Evolutionary conservation across 2,797 vertebrate species (phyloP).

Genomic region (Delichon dasypus): DNA sequence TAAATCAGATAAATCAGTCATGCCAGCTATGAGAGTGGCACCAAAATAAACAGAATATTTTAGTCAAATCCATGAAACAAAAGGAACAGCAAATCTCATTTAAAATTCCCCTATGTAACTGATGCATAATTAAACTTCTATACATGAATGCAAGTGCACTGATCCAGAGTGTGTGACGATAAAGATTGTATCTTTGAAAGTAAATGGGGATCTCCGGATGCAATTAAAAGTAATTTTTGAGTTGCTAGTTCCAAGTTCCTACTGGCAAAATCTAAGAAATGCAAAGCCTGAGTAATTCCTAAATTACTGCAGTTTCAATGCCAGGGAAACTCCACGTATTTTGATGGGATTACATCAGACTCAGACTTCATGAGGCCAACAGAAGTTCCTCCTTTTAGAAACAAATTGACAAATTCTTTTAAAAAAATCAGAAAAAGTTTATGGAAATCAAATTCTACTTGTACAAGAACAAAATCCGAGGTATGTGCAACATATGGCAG

Average conservation of each 20-base stretch:
- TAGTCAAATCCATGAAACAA: slow-evolving; percentile 45
- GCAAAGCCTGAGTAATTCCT: slow-evolving; percentile 28
- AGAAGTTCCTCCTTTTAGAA: not conserved
- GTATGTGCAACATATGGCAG: not conserved
- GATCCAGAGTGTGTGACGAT: not conserved
- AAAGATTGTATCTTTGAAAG: slow-evolving; percentile 49
- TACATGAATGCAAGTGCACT: slow-evolving; percentile 18
- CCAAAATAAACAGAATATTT: slow-evolving; percentile 56
- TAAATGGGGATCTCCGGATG: slow-evolving; percentile 52
- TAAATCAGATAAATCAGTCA: slow-evolving; percentile 56
- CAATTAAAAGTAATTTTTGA: slow-evolving; percentile 49
- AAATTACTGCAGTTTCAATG: not conserved
- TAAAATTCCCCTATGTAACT: slow-evolving; percentile 34
- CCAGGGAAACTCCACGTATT: slow-evolving; percentile 56
- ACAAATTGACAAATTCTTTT: not conserved
- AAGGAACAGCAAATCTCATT: slow-evolving; percentile 42
- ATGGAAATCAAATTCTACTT: not conserved
- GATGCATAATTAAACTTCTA: slow-evolving; percentile 49
- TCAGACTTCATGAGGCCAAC: not conserved
- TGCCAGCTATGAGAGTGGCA: slow-evolving; percentile 36
- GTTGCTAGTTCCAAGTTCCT: slow-evolving; percentile 33
- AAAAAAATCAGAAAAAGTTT: not conserved
- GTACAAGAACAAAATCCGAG: not conserved
- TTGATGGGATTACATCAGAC: not conserved
- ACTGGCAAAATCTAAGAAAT: slow-evolving; percentile 35